Base-by-base conservation (phyloP, 2,113 vertebrate species). In the Gavialis gangeticus region DNA sequence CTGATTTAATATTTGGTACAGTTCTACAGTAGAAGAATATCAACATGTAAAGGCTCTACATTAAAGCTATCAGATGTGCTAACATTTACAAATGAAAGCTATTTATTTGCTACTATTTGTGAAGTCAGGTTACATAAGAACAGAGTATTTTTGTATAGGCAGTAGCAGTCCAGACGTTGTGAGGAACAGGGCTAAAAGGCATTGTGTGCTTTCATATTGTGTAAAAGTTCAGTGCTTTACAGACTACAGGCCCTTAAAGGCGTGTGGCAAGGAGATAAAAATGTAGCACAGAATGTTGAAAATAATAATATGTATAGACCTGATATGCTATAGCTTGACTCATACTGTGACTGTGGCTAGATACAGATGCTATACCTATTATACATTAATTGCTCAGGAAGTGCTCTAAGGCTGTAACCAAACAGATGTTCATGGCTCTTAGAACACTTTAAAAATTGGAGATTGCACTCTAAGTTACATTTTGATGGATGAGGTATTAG, bases 1-100 rank as follows among this genome's bases (percentile, higher is more conserved):
- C 37, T 46, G 37, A 46, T 46, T 46, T 46, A 62, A 9, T 63
- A 62, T 73, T 90, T 55, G 1, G 27, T 87, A 85, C n/a, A 17
- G 59, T 89, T 83, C 25, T 83, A 90, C 79, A 92, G 86, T 66
- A 85, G 73, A 69, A 55, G 55, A 5, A 82, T 94, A 91, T 88
- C 62, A 75, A 34, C 25, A 92, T 7, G 13, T 58, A 84, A 91
- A 46, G 37, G 37, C 37, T 46, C 6, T 46, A 46, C 37, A 46
- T 46, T 46, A 46, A 46, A 82, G 62, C 86, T 82, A 59, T 89
- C 66, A 94, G 81, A 82, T 27, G 30, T 71, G 78, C 21, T 84
- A 91, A 82, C 10, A 75, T 77, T 58, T 88, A 46, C 58, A 84
- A 87, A 66, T 17, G n/a, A 75, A 93, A 88, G 5, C 78, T 0